Conservation (phyloP, 1,140 invertebrate genomes). For the Cardiocondyla obscurior region DNA sequence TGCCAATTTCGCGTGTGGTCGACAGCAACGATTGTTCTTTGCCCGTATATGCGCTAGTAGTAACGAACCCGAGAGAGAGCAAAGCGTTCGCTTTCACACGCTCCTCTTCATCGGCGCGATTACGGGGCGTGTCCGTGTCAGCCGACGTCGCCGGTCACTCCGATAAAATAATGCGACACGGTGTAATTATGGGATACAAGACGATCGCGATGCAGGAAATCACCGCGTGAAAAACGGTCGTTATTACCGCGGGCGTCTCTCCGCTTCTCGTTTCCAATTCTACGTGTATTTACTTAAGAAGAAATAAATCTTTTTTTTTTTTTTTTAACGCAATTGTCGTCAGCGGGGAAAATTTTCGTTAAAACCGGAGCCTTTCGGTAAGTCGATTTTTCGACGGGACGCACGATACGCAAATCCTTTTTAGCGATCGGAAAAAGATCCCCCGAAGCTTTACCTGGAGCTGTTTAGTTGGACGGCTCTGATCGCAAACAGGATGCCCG, state of each 20-base stretch:
- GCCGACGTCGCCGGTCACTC: constrained; percentile 37
- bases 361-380: neutral
- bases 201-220: neutral
- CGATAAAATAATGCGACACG: constrained; percentile 36
- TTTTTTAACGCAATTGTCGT: neutral
- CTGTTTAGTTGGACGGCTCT: constrained; percentile 10
- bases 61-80: constrained; percentile 15
- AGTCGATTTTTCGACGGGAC: neutral
- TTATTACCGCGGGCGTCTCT: neutral
- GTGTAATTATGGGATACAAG: constrained; percentile 6
- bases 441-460: constrained; percentile 24
- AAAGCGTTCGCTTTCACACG: constrained; percentile 56
- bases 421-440: constrained; percentile 8
- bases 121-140: constrained; percentile 37
- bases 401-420: constrained; percentile 54
- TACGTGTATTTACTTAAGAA: neutral
- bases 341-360: neutral
- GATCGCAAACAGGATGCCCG: constrained; percentile 29
- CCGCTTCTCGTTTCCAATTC: neutral
- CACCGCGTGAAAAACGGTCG: neutral
- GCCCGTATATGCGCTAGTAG: constrained; percentile 35
- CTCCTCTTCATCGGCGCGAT: constrained; percentile 48
- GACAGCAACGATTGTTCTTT: constrained; percentile 55
- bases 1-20: constrained; percentile 43
- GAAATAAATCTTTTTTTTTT: neutral